Evolutionary conservation across 2,888 invertebrate species (phyloP).

Genomic region (Conistra vaccinii): DNA sequence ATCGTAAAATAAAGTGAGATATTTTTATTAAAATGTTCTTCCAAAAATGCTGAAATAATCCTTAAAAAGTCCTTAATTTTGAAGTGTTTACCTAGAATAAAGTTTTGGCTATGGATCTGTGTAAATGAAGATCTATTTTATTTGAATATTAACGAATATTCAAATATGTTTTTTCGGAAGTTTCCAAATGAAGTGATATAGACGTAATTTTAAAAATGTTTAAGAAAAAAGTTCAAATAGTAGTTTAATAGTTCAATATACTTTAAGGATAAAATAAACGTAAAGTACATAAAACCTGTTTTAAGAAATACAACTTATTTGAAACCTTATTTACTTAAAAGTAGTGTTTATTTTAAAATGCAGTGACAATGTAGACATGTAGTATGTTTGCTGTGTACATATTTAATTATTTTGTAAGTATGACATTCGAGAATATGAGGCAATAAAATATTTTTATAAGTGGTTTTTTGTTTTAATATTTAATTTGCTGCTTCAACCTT

Average conservation of each 20-base stretch:
- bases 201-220: conserved; percentile 9
- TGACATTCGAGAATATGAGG: conserved; percentile 37
- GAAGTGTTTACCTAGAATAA: not conserved
- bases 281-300: not conserved
- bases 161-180: not conserved
- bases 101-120: too few species aligned
- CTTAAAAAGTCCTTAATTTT: not conserved
- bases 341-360: conserved; percentile 44
- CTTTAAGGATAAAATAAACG: conserved; percentile 20
- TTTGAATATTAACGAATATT: not conserved
- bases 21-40: not conserved
- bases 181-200: conserved; percentile 17
- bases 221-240: conserved; percentile 38
- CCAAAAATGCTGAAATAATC: not conserved
- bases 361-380: conserved; percentile 39
- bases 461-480: not conserved
- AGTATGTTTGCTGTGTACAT: conserved; percentile 52
- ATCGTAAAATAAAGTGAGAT: not conserved
- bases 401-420: conserved; percentile 54
- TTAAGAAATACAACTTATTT: conserved; percentile 51
- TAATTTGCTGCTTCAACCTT: not conserved
- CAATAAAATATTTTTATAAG: conserved; percentile 63
- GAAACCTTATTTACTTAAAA: conserved; percentile 56
- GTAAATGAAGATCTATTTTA: not conserved
- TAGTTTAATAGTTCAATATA: conserved; percentile 55